These are phyloP conservation scores for Polietes domitor DNA, from an alignment of 2,888 invertebrate species.

Conservation along the genomic window DNA sequence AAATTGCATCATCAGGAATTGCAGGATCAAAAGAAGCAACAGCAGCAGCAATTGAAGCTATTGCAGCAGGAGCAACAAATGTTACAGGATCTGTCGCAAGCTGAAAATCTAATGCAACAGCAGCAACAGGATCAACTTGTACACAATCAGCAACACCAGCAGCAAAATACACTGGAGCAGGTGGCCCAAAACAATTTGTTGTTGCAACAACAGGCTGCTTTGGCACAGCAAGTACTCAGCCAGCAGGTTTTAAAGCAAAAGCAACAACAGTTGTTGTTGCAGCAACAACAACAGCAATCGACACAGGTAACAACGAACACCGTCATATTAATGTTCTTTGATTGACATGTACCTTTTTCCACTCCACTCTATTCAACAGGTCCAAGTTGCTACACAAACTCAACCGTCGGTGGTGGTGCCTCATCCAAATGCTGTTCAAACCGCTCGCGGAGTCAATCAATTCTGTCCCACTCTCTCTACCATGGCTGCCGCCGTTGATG, in stretches of 20 bases:
- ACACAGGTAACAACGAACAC: slow-evolving; percentile 73
- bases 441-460: slow-evolving; percentile 69
- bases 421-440: slow-evolving; percentile 68
- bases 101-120: slow-evolving; percentile 73
- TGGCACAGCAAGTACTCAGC: slow-evolving; percentile 74
- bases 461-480: slow-evolving; percentile 74
- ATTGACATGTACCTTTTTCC: too few relatives aligned
- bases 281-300: slow-evolving; percentile 77
- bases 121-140: slow-evolving; percentile 74
- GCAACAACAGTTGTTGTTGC: slow-evolving; percentile 82
- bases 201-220: slow-evolving; percentile 76
- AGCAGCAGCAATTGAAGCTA: slow-evolving; percentile 72
- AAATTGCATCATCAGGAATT: slow-evolving; percentile 71
- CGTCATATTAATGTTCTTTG: too few relatives aligned
- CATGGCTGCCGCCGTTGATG: slow-evolving; percentile 71
- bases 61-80: slow-evolving; percentile 72
- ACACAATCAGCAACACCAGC: slow-evolving; percentile 72
- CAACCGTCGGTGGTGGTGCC: slow-evolving; percentile 80
- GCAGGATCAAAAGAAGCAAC: slow-evolving; percentile 72
- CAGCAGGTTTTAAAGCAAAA: slow-evolving; percentile 76
- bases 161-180: slow-evolving; percentile 76
- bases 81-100: slow-evolving; percentile 70
- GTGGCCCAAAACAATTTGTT: slow-evolving; percentile 77
- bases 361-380: slow-evolving; percentile 79
- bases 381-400: slow-evolving; percentile 85